These are phyloP conservation scores for Ceratitis capitata DNA, from an alignment of 1,140 invertebrate genomes.

Conservation along the genomic window DNA sequence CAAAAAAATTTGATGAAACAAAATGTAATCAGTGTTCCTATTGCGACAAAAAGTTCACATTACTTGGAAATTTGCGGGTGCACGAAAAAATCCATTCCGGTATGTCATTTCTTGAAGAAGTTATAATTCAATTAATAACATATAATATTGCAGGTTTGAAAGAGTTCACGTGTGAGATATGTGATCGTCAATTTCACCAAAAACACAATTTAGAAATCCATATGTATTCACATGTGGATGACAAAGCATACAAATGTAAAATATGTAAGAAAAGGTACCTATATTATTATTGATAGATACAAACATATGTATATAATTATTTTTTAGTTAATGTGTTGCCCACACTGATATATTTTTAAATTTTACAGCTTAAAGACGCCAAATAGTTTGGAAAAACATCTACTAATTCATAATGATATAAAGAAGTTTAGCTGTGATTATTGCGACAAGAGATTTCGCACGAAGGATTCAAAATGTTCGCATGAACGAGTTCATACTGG, in stretches of 20 bases:
- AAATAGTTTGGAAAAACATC: slow-evolving; percentile 33
- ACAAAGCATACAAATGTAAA: slow-evolving; percentile 22
- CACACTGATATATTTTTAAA: not conserved
- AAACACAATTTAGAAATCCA: slow-evolving; percentile 26
- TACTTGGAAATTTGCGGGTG: not conserved
- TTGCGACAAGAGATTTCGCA: slow-evolving; percentile 43
- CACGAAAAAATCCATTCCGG: slow-evolving; percentile 34
- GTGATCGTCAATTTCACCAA: slow-evolving; percentile 24
- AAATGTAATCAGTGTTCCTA: slow-evolving; percentile 12
- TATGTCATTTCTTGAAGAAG: not conserved
- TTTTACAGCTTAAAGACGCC: slow-evolving; percentile 42
- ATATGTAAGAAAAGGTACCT: slow-evolving; percentile 41
- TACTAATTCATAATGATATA: slow-evolving; percentile 6
- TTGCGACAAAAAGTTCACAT: slow-evolving; percentile 29
- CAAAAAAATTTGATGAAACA: not conserved
- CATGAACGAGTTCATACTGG: slow-evolving; percentile 44
- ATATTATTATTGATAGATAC: too few relatives aligned
- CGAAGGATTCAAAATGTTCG: not conserved
- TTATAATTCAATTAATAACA: not conserved
- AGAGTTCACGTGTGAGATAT: not conserved
- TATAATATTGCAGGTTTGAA: slow-evolving; percentile 33
- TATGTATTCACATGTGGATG: not conserved
- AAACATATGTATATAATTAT: too few relatives aligned
- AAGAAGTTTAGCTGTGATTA: slow-evolving; percentile 39
- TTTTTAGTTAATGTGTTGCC: too few relatives aligned